Base-by-base conservation (phyloP, 2,797 vertebrate genomes). In the Diplodus sargus region DNA sequence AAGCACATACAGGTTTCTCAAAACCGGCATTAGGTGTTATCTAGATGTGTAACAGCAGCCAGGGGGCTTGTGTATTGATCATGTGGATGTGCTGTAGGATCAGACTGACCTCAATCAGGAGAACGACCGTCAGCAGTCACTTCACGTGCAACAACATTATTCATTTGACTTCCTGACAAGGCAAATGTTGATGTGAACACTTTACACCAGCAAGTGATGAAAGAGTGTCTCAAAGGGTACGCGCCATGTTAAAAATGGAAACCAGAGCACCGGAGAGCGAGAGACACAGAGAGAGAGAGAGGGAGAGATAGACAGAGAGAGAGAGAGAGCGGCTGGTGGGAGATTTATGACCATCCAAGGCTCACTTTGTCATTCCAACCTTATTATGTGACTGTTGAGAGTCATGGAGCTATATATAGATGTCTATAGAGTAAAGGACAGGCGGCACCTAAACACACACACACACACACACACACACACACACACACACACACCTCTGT, bases 361-460 rank as follows among this genome's bases (percentile, higher is more conserved):
- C 90, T 85, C 90, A 94, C 90, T 94, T 84, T 92, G 90, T 95
- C 92, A 90, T 89, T 85, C 71, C 87, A 94, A 86, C 88, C 90
- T 90, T 90, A 91, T 95, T 92, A 92, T 92, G 89, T 91, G 90
- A 85, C 90, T 85, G 83, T 82, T 81, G 78, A 87, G 90, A 89
- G 88, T 89, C 73, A 81, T 74, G 34, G 25, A 57, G 85, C 91
- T 95, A 94, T 88, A 91, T 91, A 93, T 94, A 93, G 91, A 91
- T 25, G 82, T 90, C 79, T 85, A 81, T 89, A 90, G 80, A 86
- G 76, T 86, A 89, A 84, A 74, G 84, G 77, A 82, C 78, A 78
- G 74, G 52, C 69, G 30, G 70, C 62, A 74, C 74, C 61, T 74
- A 73, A 20, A 79, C 65, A 43, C 72, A 43, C 43, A 30, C 22